Percentiles rank a stretch among this genome's conserved stretches.
Evolutionary conservation across 2,888 invertebrate species (phyloP).

Genomic region (Dexiosoma caninum): DNA sequence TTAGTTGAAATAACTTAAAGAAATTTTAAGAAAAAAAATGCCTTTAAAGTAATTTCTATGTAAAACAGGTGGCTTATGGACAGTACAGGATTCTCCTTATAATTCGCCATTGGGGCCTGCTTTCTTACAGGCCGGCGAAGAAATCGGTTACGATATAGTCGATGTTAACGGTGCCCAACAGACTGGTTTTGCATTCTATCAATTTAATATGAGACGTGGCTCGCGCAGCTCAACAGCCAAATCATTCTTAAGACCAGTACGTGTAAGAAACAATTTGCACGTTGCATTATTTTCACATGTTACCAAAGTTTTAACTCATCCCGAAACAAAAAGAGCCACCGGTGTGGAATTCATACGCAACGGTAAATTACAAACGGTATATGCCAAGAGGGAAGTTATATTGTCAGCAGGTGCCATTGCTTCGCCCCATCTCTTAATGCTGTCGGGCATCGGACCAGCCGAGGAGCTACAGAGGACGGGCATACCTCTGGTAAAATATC

Average conservation of each 20-base stretch:
- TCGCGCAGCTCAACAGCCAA: constrained; percentile 90
- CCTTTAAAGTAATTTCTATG: background rate
- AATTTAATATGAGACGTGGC: constrained; percentile 92
- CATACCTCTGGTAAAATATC: constrained; percentile 85
- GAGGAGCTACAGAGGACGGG: constrained; percentile 85
- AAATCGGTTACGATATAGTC: constrained; percentile 92
- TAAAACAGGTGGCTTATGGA: constrained; percentile 77
- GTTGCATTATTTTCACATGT: constrained; percentile 88
- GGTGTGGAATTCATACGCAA: constrained; percentile 88
- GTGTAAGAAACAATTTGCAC: constrained; percentile 88
- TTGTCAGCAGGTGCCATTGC: constrained; percentile 90
- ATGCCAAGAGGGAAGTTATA: constrained; percentile 76
- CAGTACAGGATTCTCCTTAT: constrained; percentile 76
- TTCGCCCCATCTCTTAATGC: constrained; percentile 93
- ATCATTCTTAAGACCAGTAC: constrained; percentile 88
- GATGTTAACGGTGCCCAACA: constrained; percentile 92
- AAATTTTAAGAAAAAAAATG: background rate
- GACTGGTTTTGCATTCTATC: constrained; percentile 91
- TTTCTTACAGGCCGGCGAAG: constrained; percentile 92
- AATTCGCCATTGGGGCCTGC: constrained; percentile 89
- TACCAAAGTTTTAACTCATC: constrained; percentile 86
- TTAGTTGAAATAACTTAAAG: constrained; percentile 69
- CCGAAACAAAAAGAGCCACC: constrained; percentile 84
- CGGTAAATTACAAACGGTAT: constrained; percentile 79
- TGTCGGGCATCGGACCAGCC: constrained; percentile 90